Percentiles rank a stretch among this genome's conserved stretches.
phyloP scores from a whole-genome alignment of 2,888 invertebrate genomes.

The Aspidiotus destructor region DNA sequence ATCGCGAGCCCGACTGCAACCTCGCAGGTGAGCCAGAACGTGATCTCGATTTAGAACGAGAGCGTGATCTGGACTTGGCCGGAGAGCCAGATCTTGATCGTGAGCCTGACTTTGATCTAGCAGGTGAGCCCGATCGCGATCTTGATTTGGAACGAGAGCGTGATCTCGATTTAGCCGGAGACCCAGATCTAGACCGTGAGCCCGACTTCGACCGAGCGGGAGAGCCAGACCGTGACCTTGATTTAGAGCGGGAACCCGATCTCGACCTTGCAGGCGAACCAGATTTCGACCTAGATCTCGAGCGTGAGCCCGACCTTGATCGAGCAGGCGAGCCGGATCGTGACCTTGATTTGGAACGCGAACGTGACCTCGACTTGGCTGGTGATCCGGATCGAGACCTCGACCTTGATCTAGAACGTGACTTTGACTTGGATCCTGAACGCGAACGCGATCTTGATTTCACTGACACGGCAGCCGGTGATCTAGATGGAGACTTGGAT shows the following conservation, averaged over 20 bases:
- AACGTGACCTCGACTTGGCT: conserved; percentile 33
- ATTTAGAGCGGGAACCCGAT: conserved; percentile 38
- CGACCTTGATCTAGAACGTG: conserved; percentile 39
- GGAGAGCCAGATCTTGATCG: conserved; percentile 34
- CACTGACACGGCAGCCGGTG: conserved; percentile 36
- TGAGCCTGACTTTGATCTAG: conserved; percentile 36
- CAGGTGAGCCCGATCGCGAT: conserved; percentile 36
- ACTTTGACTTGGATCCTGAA: conserved; percentile 39
- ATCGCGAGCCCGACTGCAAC: conserved; percentile 36
- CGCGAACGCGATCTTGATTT: conserved; percentile 38
- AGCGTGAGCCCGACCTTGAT: conserved; percentile 39
- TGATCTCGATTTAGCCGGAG: conserved; percentile 37
- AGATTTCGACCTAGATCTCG: conserved; percentile 35
- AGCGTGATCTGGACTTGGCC: conserved; percentile 35
- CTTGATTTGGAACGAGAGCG: conserved; percentile 38
- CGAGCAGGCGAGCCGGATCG: conserved; percentile 38
- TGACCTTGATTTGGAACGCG: conserved; percentile 37
- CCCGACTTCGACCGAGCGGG: conserved; percentile 38
- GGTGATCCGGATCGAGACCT: conserved; percentile 36
- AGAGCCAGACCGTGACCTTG: neutral
- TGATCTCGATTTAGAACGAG: conserved; percentile 38
- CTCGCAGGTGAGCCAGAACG: conserved; percentile 37
- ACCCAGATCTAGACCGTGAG: conserved; percentile 39
- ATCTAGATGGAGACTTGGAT: conserved; percentile 38
- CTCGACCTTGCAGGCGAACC: conserved; percentile 37